Base-by-base conservation (phyloP, 2,797 vertebrate genomes). In the Agapornis canus region DNA sequence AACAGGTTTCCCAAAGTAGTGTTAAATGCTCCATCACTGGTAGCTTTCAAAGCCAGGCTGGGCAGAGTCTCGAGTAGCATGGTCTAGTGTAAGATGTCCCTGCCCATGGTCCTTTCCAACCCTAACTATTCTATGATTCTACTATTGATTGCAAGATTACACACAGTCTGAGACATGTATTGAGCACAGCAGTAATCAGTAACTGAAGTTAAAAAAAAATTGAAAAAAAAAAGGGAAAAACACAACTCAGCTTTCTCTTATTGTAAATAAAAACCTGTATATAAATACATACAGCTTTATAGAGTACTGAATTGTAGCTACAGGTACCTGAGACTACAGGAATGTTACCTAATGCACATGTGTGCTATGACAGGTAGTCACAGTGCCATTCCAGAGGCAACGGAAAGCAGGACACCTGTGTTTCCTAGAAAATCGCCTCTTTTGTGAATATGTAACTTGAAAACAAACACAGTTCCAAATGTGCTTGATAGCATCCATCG, bases 121-220 rank as follows among this genome's bases (percentile, higher is more conserved):
- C 21, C 6, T 32, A 56, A 23, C n/a, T 56, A 32, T 56, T 56
- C 54, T 56, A 4, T 32, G n/a, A 49, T 27, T 16, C 21, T 32
- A 56, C 14, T 13, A 32, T 23, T 56, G n/a, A 32, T 6, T 71
- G 35, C 48, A 71, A 51, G 47, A 43, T 43, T 57, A 13, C 8
- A 54, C 4, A 37, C 2, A 1, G 0, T 14, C 5, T 54, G 45
- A 29, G 68, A 68, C 29, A 23, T 27, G 16, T n/a, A 42, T 19
- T 56, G 47, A 83, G 40, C 4, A 35, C 4, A 61, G 32, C 12
- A 71, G 26, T 10, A 73, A 59, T 11, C 43, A 22, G 15, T 26
- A 45, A 51, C 5, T 32, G 47, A 47, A 71, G 43, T 12, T 3
- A 6, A 20, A 49, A 11, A 22, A 13, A 27, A 29, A 49, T 29